Percentiles rank a stretch among this genome's conserved stretches.
These are phyloP conservation scores for Graptemys geographica DNA, from an alignment of 2,797 vertebrate species.

Conservation along the genomic window DNA sequence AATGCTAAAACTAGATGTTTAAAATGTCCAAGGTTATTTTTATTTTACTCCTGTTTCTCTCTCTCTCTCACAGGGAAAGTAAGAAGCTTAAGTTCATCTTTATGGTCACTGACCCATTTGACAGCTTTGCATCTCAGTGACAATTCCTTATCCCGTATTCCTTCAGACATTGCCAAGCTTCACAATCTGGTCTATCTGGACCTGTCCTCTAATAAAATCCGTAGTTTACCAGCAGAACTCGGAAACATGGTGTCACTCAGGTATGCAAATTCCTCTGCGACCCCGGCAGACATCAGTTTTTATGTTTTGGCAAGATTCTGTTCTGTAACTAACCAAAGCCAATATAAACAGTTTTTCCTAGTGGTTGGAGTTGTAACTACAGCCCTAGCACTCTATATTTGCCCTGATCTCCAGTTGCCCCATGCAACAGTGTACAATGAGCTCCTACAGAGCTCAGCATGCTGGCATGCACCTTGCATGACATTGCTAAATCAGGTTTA, in stretches of 20 bases:
- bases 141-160: slow-evolving; percentile 97
- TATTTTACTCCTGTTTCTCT: background rate
- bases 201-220: slow-evolving; percentile 98
- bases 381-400: background rate
- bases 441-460: background rate
- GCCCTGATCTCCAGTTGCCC: background rate
- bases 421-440: background rate
- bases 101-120: slow-evolving; percentile 98
- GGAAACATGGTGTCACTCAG: slow-evolving; percentile 99
- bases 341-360: background rate
- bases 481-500: slow-evolving; percentile 4
- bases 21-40: background rate
- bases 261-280: slow-evolving; percentile 68
- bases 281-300: background rate
- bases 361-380: background rate
- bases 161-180: slow-evolving; percentile 99
- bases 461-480: background rate
- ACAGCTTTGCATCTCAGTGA: slow-evolving; percentile 99
- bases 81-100: slow-evolving; percentile 94
- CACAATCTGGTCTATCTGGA: slow-evolving; percentile 99
- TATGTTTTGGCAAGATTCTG: background rate
- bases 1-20: fast-evolving
- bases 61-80: slow-evolving; percentile 88
- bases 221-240: slow-evolving; percentile 98
- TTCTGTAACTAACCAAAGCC: background rate